phyloP scores from a whole-genome alignment of 2,113 vertebrate species.

The pig (Sus scrofa) region DNA sequence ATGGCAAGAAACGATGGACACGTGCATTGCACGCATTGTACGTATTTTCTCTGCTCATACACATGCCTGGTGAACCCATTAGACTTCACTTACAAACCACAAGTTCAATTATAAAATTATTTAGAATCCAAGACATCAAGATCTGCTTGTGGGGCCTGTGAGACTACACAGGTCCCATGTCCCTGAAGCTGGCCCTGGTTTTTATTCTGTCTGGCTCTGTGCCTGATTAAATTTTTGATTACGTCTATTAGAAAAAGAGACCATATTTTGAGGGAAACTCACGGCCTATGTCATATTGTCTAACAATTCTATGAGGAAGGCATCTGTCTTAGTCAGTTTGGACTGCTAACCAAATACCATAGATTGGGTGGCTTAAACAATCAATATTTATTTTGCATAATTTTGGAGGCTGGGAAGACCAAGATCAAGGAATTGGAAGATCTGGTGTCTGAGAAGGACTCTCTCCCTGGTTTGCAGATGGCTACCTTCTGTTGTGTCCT shows the following conservation, averaged over 20 bases:
- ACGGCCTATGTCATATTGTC: not conserved
- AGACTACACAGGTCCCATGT: not conserved
- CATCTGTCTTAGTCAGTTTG: not conserved
- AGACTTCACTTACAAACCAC: not conserved
- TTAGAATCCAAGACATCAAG: not conserved
- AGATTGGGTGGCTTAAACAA: not conserved
- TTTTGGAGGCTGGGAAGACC: not conserved
- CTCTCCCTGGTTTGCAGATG: not conserved
- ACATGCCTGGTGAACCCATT: not conserved
- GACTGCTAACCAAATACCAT: not conserved
- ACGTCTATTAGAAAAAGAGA: conserved; percentile 14
- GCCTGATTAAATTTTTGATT: not conserved
- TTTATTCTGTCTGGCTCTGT: not conserved
- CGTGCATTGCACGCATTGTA: rapidly evolving
- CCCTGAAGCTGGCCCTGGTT: not conserved
- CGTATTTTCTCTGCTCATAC: not conserved
- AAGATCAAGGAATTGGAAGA: not conserved
- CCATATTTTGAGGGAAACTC: not conserved
- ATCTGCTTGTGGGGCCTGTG: not conserved
- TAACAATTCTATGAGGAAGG: not conserved
- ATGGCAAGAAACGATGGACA: not conserved
- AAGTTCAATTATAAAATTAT: not conserved
- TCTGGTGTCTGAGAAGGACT: not conserved
- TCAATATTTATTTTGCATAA: not conserved
- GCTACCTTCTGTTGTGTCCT: not conserved